Conservation (phyloP, 2,113 vertebrate species). For the Antennarius striatus region DNA sequence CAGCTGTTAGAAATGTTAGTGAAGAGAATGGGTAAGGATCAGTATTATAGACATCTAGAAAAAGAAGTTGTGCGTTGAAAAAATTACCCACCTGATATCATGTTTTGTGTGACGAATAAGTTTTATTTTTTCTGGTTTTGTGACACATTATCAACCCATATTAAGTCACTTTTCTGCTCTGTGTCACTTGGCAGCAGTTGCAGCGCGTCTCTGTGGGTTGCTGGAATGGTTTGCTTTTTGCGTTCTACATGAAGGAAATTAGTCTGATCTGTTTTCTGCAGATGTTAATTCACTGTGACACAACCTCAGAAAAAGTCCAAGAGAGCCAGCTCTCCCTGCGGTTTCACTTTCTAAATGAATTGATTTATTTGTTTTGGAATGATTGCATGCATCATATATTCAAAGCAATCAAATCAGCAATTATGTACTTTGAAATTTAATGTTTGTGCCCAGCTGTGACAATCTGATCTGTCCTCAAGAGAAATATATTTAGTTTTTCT, state of each 20-base stretch:
- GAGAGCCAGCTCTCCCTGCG: constrained; percentile 38
- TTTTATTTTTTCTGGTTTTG: constrained; percentile 50
- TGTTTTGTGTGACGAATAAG: constrained; percentile 48
- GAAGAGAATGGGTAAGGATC: no score
- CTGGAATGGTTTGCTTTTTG: constrained; percentile 66
- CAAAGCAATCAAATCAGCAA: constrained; percentile 66
- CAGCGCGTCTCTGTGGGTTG: constrained; percentile 51
- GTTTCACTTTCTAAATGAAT: constrained; percentile 65
- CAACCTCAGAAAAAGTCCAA: constrained; percentile 47
- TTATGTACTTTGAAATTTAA: constrained; percentile 67
- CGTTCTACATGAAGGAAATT: constrained; percentile 55
- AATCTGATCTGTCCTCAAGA: constrained; percentile 49
- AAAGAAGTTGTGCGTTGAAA: constrained; percentile 16
- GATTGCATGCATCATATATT: constrained; percentile 63
- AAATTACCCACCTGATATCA: constrained; percentile 17
- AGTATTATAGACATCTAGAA: neutral
- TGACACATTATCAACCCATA: constrained; percentile 43
- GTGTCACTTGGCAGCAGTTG: constrained; percentile 51
- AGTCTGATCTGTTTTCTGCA: constrained; percentile 54
- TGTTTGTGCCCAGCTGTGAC: constrained; percentile 65
- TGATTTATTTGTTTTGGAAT: constrained; percentile 63
- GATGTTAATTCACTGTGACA: constrained; percentile 66
- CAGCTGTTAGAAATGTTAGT: neutral
- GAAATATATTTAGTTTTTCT: constrained; percentile 6
- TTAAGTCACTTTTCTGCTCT: constrained; percentile 61